Evolutionary conservation across 2,113 vertebrate species (phyloP).

Genomic region (Abramis brama): DNA sequence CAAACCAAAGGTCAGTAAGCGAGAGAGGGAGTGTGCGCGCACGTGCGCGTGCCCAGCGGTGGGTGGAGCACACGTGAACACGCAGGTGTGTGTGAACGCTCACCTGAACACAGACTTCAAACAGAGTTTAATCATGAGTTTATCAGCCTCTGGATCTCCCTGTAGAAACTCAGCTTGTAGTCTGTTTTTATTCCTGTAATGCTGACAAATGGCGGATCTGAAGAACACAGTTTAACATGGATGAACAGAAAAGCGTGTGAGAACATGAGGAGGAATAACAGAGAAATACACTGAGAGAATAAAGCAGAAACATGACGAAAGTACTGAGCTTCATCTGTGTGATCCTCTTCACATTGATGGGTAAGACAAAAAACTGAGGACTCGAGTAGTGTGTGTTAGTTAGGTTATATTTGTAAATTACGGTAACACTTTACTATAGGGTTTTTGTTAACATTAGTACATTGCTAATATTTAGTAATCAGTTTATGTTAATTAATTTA

Average conservation of each 20-base stretch:
- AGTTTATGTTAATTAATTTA: no score
- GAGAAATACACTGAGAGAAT: not conserved
- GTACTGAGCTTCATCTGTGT: not conserved
- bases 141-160: not conserved
- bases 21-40: not conserved
- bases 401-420: no score
- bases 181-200: not conserved
- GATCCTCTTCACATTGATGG: not conserved
- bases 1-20: not conserved
- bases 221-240: not conserved
- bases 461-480: no score
- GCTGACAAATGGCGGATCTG: not conserved
- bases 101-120: not conserved
- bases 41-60: not conserved
- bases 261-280: not conserved
- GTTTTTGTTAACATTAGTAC: no score
- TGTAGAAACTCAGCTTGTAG: not conserved
- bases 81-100: not conserved
- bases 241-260: not conserved
- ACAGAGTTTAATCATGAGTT: not conserved
- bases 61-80: conserved; percentile 30
- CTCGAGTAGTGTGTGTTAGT: no score
- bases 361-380: not conserved
- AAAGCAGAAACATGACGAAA: not conserved
- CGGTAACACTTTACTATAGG: no score